Evolutionary conservation across 2,113 vertebrate species (phyloP), one percentile per base, ranked within the genome.

Genomic region (Sapajus apella): DNA sequence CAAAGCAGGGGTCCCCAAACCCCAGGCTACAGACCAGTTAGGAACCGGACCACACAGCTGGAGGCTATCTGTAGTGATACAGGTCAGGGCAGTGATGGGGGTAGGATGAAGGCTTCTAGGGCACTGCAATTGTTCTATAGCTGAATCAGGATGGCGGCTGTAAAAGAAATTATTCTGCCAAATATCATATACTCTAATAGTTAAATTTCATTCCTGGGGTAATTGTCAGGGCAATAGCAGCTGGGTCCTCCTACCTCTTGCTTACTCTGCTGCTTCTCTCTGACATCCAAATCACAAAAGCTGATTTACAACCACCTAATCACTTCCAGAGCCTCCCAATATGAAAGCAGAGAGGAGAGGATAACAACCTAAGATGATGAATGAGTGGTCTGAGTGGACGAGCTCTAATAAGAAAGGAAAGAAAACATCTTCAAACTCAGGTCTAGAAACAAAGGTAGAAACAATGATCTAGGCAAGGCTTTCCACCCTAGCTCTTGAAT

Each of bases 281-380:
- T 52, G 66, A 91, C 2, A 9, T 16, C 52, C 45, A 86, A 47
- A 83, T 96, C 90, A 77, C 85, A 89, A 94, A 95, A 79, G 93
- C 47, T 94, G 94, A 95, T 79, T 96, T 91, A 73, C 35, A 72
- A 70, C 52, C 80, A 84, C 40, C 77, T 73, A 94, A 92, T 96
- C 56, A 72, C 83, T 96, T 91, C 91, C 92, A 97, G 92, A 95
- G 47, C 85, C 68, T 86, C 40, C 56, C 23, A 11, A 12, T n/a
- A 52, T 35, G 70, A 64, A 95, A 77, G 86, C 1, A 0, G 55
- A 55, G 80, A 90, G 50, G 45, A 83, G n/a, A 76, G 72, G 76
- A 47, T 13, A n/a, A 40, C 58, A 87, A 16, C 0, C n/a, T 40
- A 70, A 66, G 68, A 86, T 79, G 95, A 90, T 90, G 68, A 87